Base-by-base conservation (phyloP, 2,797 vertebrate species). In the Austrolebias charrua region DNA sequence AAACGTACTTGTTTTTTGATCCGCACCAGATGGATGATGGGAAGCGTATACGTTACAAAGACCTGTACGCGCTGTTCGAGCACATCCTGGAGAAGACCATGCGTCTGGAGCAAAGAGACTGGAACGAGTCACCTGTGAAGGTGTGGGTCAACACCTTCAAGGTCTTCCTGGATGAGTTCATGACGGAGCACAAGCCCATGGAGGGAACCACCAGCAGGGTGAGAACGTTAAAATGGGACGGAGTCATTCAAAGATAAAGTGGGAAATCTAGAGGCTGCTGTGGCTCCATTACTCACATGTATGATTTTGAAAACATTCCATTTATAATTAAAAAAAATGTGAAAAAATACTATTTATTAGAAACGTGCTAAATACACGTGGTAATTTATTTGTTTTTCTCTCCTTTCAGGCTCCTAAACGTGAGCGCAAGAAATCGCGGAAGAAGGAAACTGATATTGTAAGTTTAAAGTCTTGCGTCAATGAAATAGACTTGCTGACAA, bases 71-170 rank as follows among this genome's bases (percentile, higher is more conserved):
- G 42, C 92, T 98, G 69, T 99, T 99, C 2, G 98, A 99, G 79
- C 96, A 98, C 67, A 98, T 99, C 84, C 78, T 99, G 84, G 97
- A 99, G 86, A 99, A 99, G 87, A 98, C 92, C 20, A 98, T 98
- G 97, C 92, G 95, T 2, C 93, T 94, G 81, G 96, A 99, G 71
- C 96, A 97, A 86, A 92, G 96, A 60, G 94, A 95, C 88, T 99
- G 96, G 96, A 95, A 93, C 29, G 97, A 99, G 86, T 98, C 97
- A 33, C 98, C 97, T 0, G 96, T 98, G 54, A 95, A 93, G 85
- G 98, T 99, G 57, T 98, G 98, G 97, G 96, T 98, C 85, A 99
- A 99, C 86, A 99, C 96, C 47, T 99, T 99, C 61, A 98, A 99
- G 86, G 94, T 99, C 55, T 99, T 99, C 90, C 92, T 99, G 83